Percentiles rank a stretch among this genome's conserved stretches.
Conservation (phyloP, 92 coral and sea anemone species). For the Phymanthus crucifer region DNA sequence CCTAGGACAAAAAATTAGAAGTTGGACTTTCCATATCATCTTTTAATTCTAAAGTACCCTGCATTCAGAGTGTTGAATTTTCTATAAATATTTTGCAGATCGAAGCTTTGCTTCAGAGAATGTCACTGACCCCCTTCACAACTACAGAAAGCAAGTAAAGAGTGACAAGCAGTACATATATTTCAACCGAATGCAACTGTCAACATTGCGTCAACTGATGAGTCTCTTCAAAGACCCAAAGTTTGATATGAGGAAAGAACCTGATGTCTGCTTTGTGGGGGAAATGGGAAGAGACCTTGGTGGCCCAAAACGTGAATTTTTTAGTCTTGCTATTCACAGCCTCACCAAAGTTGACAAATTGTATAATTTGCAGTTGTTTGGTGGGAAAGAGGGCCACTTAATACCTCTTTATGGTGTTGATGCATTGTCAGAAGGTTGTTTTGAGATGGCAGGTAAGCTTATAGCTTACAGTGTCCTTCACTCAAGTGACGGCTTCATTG, state of each 20-base stretch:
- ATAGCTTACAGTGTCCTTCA: conserved; percentile 32
- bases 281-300: conserved; percentile 23
- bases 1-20: no score
- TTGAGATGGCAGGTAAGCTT: conserved; percentile 34
- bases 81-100: no score
- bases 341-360: conserved; percentile 10
- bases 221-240: conserved; percentile 21
- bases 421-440: conserved; percentile 35
- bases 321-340: conserved; percentile 11
- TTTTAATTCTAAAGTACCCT: no score
- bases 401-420: conserved; percentile 25
- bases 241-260: conserved; percentile 14
- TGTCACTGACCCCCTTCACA: conserved; percentile 20
- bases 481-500: conserved; percentile 22
- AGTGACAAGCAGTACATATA: background rate
- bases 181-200: conserved; percentile 17
- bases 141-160: conserved; percentile 10
- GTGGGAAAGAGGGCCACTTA: conserved; percentile 18
- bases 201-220: conserved; percentile 19
- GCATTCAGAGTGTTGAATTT: no score
- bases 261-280: conserved; percentile 17
- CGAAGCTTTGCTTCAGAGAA: no score
- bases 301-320: conserved; percentile 16
- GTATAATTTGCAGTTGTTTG: background rate
- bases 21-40: no score